These are phyloP conservation scores for Mungos mungo DNA, from an alignment of 2,113 vertebrate genomes.

Conservation along the genomic window DNA sequence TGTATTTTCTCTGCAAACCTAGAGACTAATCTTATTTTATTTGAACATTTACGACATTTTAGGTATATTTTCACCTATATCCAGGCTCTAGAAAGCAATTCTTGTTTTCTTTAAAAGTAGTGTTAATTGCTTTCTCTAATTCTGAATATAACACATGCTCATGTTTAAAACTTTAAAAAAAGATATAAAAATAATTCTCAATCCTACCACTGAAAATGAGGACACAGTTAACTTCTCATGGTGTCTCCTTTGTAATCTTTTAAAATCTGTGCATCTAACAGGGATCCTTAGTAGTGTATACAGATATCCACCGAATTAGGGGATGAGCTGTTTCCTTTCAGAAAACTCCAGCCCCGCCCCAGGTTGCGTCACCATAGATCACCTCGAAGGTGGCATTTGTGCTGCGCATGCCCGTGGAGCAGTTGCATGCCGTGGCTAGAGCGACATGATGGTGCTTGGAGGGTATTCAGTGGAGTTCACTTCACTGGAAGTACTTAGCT, in stretches of 20 bases:
- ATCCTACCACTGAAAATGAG: neutral
- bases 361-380: neutral
- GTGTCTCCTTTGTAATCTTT: neutral
- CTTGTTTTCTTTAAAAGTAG: neutral
- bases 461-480: neutral
- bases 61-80: neutral
- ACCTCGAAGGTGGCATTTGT: neutral
- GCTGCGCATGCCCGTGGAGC: neutral
- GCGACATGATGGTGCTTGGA: neutral
- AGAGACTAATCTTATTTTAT: neutral
- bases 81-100: neutral
- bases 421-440: rapidly evolving
- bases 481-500: neutral
- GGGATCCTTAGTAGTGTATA: neutral
- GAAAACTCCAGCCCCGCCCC: neutral
- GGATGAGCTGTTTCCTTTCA: neutral
- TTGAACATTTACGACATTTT: neutral
- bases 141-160: neutral
- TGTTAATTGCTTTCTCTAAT: neutral
- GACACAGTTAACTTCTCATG: neutral
- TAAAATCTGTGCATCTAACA: neutral
- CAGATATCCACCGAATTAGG: neutral
- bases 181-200: neutral
- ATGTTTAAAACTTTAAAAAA: neutral
- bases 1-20: neutral